A percentile compares a stretch with the other conserved stretches of the same genome.
phyloP scores from a whole-genome alignment of 2,888 invertebrate genomes.

The Agonopterix subpropinquella region DNA sequence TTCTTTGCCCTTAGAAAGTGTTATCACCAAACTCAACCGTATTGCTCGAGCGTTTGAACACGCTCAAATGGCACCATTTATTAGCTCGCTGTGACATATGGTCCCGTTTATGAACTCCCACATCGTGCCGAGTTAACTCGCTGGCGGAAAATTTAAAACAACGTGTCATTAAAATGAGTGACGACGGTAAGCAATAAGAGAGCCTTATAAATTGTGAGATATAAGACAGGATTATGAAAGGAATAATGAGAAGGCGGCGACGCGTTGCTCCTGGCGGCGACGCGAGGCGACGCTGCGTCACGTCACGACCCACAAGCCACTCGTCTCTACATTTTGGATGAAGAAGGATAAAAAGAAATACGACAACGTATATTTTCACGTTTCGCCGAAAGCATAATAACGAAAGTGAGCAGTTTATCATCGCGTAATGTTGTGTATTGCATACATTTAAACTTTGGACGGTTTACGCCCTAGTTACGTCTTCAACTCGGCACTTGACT shows the following conservation, averaged over 20 bases:
- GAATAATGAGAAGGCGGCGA: constrained; percentile 22
- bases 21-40: too few relatives aligned
- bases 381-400: constrained; percentile 16
- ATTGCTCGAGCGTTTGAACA: constrained; percentile 10
- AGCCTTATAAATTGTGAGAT: constrained; percentile 32
- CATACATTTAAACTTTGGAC: constrained; percentile 8
- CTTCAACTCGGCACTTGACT: constrained; percentile 11
- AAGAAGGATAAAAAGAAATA: constrained; percentile 28
- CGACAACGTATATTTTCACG: constrained; percentile 8
- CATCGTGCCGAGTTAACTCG: constrained; percentile 11
- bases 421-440: constrained; percentile 10
- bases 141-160: constrained; percentile 29
- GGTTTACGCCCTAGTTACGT: constrained; percentile 2
- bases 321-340: not conserved
- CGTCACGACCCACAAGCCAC: not conserved
- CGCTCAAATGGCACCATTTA: constrained; percentile 23
- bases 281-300: constrained; percentile 16
- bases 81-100: constrained; percentile 22
- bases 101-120: constrained; percentile 24
- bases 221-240: constrained; percentile 28
- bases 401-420: constrained; percentile 17
- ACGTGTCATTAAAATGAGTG: constrained; percentile 31
- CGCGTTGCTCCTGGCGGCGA: constrained; percentile 12
- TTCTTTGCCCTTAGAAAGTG: too few relatives aligned
- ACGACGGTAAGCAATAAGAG: constrained; percentile 25